Conservation (phyloP, 37 sponge, comb jelly and placozoan genomes). For the Ephydatia muelleri region DNA sequence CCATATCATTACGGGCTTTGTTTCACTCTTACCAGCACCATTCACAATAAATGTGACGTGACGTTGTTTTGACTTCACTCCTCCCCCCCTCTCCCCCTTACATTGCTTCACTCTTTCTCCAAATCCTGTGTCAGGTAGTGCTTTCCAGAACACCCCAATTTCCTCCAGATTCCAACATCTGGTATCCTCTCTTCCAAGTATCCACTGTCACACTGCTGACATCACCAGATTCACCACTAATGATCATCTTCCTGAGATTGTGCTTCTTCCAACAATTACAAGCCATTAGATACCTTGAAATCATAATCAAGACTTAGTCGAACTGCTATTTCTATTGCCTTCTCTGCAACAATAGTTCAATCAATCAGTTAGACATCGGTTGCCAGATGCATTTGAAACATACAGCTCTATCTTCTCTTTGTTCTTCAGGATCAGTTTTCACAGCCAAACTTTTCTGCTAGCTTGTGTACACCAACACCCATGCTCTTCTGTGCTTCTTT, state of each 20-base stretch:
- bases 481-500: conserved; percentile 17
- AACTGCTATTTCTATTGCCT: conserved; percentile 61
- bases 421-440: conserved; percentile 60
- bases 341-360: conserved; percentile 31
- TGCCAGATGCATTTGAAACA: conserved; percentile 20
- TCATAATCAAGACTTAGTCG: conserved; percentile 37
- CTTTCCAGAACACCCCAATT: conserved; percentile 44
- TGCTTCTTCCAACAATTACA: conserved; percentile 61
- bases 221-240: conserved; percentile 71
- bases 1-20: conserved; percentile 52
- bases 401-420: conserved; percentile 10
- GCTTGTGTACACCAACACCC: conserved; percentile 11
- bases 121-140: conserved; percentile 57
- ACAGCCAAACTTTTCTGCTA: conserved; percentile 54
- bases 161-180: conserved; percentile 61
- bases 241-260: conserved; percentile 55
- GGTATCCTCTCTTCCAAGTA: conserved; percentile 60
- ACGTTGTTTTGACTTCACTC: conserved; percentile 36
- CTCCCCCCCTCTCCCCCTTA: conserved; percentile 62
- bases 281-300: conserved; percentile 65
- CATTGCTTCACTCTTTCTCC: conserved; percentile 56
- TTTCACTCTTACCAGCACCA: conserved; percentile 57
- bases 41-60: conserved; percentile 63
- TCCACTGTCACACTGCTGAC: conserved; percentile 42
- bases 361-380: background rate